Percentiles rank a stretch among this genome's conserved stretches.
phyloP scores from a whole-genome alignment of 2,113 vertebrate species.

The Nibea coibor region DNA sequence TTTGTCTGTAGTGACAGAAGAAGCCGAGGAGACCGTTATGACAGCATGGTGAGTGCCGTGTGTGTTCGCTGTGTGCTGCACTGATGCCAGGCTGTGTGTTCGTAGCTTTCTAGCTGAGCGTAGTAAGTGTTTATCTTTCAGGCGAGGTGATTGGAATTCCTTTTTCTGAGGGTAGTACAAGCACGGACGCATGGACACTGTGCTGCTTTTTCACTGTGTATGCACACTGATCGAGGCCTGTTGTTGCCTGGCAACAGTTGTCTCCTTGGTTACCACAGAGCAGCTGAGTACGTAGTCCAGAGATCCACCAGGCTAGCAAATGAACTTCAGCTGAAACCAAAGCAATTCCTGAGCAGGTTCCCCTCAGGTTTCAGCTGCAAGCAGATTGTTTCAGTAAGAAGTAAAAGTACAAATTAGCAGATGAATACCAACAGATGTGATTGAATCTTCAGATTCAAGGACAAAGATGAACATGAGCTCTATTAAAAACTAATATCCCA shows the following conservation, averaged over 20 bases:
- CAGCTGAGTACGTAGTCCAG: conserved; percentile 78
- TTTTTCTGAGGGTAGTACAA: conserved; percentile 70
- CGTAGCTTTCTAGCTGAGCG: neutral
- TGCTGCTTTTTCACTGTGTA: conserved; percentile 62
- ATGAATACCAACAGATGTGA: neutral
- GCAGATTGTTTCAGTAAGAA: conserved; percentile 16
- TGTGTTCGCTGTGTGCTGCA: conserved; percentile 2
- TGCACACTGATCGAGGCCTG: conserved; percentile 77
- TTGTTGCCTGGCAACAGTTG: conserved; percentile 86
- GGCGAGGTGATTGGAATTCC: conserved; percentile 50
- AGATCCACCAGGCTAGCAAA: conserved; percentile 76
- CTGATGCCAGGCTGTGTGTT: neutral
- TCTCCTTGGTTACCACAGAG: conserved; percentile 84
- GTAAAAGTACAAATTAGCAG: neutral
- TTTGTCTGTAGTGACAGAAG: conserved; percentile 86
- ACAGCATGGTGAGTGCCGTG: conserved; percentile 91
- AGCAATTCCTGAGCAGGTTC: conserved; percentile 47
- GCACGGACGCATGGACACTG: conserved; percentile 57
- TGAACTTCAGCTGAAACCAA: conserved; percentile 75
- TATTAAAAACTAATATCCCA: neutral
- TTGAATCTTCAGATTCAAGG: conserved; percentile 2
- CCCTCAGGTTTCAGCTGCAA: conserved; percentile 40
- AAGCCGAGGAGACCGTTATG: conserved; percentile 93
- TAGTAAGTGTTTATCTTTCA: conserved; percentile 38
- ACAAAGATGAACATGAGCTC: neutral